Percentiles rank a stretch among this genome's conserved stretches.
Conservation (phyloP, 2,797 vertebrate species). For the Falco naumanni region DNA sequence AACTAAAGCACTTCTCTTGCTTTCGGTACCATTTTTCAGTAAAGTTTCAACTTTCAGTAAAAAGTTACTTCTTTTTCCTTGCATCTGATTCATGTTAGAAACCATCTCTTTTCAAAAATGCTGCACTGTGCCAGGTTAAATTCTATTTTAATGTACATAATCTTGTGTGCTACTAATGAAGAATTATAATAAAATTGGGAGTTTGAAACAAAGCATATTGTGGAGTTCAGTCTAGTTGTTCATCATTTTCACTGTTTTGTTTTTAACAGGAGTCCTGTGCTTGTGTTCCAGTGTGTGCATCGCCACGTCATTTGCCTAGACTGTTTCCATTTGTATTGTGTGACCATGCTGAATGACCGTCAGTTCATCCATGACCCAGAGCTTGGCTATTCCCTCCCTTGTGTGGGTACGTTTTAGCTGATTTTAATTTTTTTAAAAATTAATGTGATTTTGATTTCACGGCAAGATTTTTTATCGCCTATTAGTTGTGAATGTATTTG, state of each 20-base stretch:
- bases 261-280: constrained; percentile 83
- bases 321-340: constrained; percentile 89
- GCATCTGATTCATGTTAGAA: background rate
- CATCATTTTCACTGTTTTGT: background rate
- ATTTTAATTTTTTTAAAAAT: background rate
- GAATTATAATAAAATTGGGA: background rate
- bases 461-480: background rate
- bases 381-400: constrained; percentile 90
- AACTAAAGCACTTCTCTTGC: background rate
- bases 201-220: background rate
- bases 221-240: background rate
- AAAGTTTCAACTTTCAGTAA: background rate
- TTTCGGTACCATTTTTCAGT: background rate
- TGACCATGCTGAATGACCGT: constrained; percentile 87
- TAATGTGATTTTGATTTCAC: background rate
- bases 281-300: constrained; percentile 86
- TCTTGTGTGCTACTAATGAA: background rate
- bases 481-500: background rate
- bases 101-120: background rate
- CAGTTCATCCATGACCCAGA: constrained; percentile 82
- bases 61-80: background rate
- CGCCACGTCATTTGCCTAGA: constrained; percentile 92
- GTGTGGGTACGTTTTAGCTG: constrained; percentile 81
- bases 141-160: accelerated
- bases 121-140: background rate